Conservation (phyloP, 2,888 invertebrate genomes). For the Lobophora halterata region DNA sequence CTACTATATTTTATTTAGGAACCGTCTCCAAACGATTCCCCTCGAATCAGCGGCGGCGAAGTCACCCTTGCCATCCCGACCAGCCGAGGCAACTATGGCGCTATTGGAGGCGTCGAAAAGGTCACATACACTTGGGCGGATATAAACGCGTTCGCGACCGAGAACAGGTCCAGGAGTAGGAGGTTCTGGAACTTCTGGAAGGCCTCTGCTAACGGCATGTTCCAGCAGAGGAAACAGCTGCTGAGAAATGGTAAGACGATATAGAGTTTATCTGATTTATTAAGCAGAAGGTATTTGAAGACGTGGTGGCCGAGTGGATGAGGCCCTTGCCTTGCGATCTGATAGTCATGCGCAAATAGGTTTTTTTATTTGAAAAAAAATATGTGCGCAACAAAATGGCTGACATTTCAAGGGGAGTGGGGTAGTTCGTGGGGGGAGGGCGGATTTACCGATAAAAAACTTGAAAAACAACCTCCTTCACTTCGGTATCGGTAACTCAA, state of each 20-base stretch:
- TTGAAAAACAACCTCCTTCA: too few species aligned
- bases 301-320: too few species aligned
- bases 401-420: too few species aligned
- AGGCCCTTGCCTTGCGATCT: too few species aligned
- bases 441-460: too few species aligned
- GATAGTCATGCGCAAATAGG: too few species aligned
- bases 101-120: conserved; percentile 65
- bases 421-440: too few species aligned
- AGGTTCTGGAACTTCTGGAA: conserved; percentile 73
- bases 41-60: conserved; percentile 56
- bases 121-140: conserved; percentile 90
- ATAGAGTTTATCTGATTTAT: too few species aligned
- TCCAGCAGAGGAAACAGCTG: conserved; percentile 84
- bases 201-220: conserved; percentile 57
- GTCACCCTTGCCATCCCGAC: conserved; percentile 54
- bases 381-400: too few species aligned
- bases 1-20: conserved; percentile 38
- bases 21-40: conserved; percentile 51
- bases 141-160: conserved; percentile 87
- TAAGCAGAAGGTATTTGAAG: background rate
- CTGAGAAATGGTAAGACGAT: conserved; percentile 83
- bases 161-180: conserved; percentile 68
- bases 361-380: too few species aligned
- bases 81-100: conserved; percentile 56
- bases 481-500: too few species aligned